Evolutionary conservation across 2,797 vertebrate species (phyloP), one percentile per base, ranked within the genome.

Genomic region (Lindbergichthys nudifrons): DNA sequence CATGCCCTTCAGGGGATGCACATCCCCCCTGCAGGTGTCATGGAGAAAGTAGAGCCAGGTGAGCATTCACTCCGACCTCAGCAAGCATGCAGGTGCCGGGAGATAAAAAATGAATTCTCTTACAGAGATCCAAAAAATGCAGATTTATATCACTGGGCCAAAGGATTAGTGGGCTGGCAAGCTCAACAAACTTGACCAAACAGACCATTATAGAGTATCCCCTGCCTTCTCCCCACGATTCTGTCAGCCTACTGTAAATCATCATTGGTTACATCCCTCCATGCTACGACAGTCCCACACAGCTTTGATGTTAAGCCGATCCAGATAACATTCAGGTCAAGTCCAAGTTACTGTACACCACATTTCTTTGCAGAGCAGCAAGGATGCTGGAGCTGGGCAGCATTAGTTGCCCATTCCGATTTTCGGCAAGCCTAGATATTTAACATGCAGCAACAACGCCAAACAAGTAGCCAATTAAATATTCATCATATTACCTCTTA

Each of bases 241-340:
- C 26, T 48, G 3, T 53, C 70, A 53, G 63, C 63, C 63, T 30
- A 63, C 51, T 77, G 61, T 65, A 66, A 72, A 78, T 32, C 75
- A 64, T 50, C 68, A 39, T 63, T 8, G 81, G 76, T 65, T 62
- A 43, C 79, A 82, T 72, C 84, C 81, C 72, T 68, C 72, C 72
- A 65, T 64, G 73, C 70, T 74, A 56, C 64, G 23, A 73, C 79
- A 64, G 61, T 16, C 77, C 69, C 88, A 48, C 84, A 65, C 46
- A 79, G 82, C 87, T 85, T 72, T 87, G 84, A 90, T 91, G 85
- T 56, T 61, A 84, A 90, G 76, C 85, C 67, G 16, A 86, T 86
- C 87, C 86, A 85, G 87, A 91, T 83, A 87, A 82, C 90, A 91
- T 92, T 84, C 86, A 89, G 89, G 87, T 92, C 91, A 92, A 90